phyloP scores from a whole-genome alignment of 1,140 invertebrate species.

The Drosophila willistoni region DNA sequence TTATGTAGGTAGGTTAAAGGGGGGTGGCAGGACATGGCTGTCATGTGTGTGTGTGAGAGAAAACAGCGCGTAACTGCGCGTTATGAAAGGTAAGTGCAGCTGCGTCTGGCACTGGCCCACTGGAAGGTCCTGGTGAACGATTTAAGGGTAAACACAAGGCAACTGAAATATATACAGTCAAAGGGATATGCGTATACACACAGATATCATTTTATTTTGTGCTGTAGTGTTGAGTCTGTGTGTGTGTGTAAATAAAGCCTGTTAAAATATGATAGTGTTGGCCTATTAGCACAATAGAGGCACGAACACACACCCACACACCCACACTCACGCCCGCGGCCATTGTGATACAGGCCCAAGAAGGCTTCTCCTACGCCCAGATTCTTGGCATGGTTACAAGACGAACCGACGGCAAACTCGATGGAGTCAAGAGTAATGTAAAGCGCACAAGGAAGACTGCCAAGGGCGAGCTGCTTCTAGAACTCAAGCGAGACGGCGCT shows the following conservation, averaged over 20 bases:
- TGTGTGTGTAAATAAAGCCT: slow-evolving; percentile 70
- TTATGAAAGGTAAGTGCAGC: slow-evolving; percentile 7
- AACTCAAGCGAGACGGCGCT: too few species aligned
- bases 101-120: not conserved
- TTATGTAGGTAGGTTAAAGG: not conserved
- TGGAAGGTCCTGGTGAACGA: not conserved
- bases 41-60: not conserved
- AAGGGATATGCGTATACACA: not conserved
- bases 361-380: too few species aligned
- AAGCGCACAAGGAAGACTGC: too few species aligned
- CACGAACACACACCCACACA: slow-evolving; percentile 38
- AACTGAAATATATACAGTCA: not conserved
- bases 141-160: slow-evolving; percentile 4
- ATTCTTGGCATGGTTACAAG: too few species aligned
- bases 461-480: too few species aligned
- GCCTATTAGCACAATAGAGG: slow-evolving; percentile 76
- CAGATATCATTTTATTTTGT: slow-evolving; percentile 20
- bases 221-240: slow-evolving; percentile 19
- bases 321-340: not conserved
- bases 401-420: too few species aligned
- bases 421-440: too few species aligned
- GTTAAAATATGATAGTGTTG: slow-evolving; percentile 80
- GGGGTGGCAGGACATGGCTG: not conserved
- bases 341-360: too few species aligned
- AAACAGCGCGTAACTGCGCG: not conserved